Conservation (phyloP, 2,797 vertebrate genomes). For the Lerista edwardsae region DNA sequence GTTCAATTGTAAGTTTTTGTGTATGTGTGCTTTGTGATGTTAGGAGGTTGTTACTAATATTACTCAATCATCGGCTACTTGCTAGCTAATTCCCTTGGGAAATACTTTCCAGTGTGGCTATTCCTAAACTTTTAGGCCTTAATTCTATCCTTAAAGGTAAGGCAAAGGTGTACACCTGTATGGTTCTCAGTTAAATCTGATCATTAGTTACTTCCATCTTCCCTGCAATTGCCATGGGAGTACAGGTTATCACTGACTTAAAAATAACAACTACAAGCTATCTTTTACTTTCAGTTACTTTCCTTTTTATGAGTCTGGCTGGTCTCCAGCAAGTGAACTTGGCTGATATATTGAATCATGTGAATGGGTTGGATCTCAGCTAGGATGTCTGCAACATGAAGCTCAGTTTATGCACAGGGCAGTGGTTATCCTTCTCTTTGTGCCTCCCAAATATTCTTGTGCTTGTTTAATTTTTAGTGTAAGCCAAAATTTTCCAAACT, state of each 20-base stretch:
- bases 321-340: no score
- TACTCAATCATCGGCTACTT: neutral
- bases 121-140: neutral
- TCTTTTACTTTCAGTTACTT: no score
- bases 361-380: no score
- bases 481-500: no score
- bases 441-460: no score
- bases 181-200: neutral
- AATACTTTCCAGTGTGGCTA: accelerated
- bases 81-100: neutral
- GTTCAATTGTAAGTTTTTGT: accelerated
- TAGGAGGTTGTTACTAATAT: accelerated
- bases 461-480: no score
- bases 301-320: no score
- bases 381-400: no score
- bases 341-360: no score
- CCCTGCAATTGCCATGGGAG: neutral
- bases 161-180: neutral
- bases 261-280: no score
- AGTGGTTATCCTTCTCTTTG: no score
- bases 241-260: neutral
- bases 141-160: neutral
- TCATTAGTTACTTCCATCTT: neutral
- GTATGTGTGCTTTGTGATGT: neutral
- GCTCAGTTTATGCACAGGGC: no score